Base-by-base conservation (phyloP, 2,888 invertebrate genomes). In the Volucella inflata region DNA sequence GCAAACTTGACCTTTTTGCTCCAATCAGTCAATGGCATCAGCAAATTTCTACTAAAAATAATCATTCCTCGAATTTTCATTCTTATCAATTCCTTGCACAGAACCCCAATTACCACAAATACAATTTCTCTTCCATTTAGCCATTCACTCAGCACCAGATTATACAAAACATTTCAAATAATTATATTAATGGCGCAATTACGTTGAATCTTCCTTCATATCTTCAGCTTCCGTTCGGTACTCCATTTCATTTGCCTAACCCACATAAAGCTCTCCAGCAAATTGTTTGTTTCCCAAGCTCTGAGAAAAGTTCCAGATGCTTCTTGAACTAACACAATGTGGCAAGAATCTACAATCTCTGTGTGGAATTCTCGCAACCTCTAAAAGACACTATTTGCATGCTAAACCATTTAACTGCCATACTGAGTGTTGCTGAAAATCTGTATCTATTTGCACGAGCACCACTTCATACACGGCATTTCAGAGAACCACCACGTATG, bases 91-190 rank as follows among this genome's bases (percentile, higher is more conserved):
- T 36, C 9, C 36, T 59, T 42, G 40, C 59, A 59, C 16, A 59
- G 38, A 17, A 46, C 10, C 30, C 4, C 30, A 30, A n/a, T 48
- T 16, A 46, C 10, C 8, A 4, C 48, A n/a, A 9, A 48, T 14
- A 57, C 11, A 40, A 14, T 36, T 48, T 12, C 12, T 10, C 9
- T n/a, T 46, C 48, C 48, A 65, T 44, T 75, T 48, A 57, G 14
- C 74, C 46, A 48, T 21, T 48, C 65, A 55, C 64, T 75, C 53
- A 57, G 44, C 51, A 55, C 36, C 46, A 30, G 55, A 48, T 67
- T 60, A 60, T 67, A 50, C 67, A 67, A 65, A 65, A 50, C 65
- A 62, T 64, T 64, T 62, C 62, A 64, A 74, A 53, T 72, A 76
- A 51, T 59, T 67, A 59, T 60, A 59, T 67, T 60, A 51, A 76